These are phyloP conservation scores for Uropetala carovei DNA, from an alignment of 2,888 invertebrate species.

Conservation along the genomic window DNA sequence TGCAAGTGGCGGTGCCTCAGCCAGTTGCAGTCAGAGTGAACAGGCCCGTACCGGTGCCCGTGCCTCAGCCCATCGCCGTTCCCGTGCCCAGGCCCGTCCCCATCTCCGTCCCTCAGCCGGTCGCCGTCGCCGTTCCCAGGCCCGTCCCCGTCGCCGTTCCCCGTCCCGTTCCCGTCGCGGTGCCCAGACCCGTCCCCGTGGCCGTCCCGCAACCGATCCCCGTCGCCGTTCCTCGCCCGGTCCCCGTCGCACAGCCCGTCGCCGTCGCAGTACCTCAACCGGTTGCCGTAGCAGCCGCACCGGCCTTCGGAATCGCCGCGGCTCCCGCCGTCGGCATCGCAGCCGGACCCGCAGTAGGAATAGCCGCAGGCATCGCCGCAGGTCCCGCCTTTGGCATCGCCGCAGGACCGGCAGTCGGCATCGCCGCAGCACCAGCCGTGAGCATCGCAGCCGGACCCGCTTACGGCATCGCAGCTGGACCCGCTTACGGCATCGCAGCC, in stretches of 20 bases:
- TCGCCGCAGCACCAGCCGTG: neutral
- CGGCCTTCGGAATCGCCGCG: neutral
- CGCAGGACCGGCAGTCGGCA: neutral
- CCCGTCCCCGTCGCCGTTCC: constrained; percentile 77
- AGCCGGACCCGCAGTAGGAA: neutral
- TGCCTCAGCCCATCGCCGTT: constrained; percentile 76
- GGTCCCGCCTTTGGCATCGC: neutral
- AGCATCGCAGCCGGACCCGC: neutral
- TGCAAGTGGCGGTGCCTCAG: constrained; percentile 8
- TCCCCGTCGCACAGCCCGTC: constrained; percentile 26
- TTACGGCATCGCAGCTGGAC: neutral
- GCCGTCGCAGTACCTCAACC: constrained; percentile 47
- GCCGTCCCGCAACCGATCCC: constrained; percentile 75
- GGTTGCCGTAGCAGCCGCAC: constrained; percentile 42
- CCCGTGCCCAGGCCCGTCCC: constrained; percentile 75
- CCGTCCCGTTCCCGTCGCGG: constrained; percentile 77
- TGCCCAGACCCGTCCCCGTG: constrained; percentile 61
- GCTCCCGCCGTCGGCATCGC: neutral
- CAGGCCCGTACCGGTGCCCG: constrained; percentile 53
- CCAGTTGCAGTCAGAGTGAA: constrained; percentile 10
- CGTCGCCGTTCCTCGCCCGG: constrained; percentile 74
- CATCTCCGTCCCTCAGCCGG: constrained; percentile 78
- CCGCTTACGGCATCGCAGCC: neutral
- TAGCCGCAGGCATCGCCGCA: neutral
- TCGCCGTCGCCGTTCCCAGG: constrained; percentile 78